Base-by-base conservation (phyloP, 2,797 vertebrate species). In the Catharus ustulatus region DNA sequence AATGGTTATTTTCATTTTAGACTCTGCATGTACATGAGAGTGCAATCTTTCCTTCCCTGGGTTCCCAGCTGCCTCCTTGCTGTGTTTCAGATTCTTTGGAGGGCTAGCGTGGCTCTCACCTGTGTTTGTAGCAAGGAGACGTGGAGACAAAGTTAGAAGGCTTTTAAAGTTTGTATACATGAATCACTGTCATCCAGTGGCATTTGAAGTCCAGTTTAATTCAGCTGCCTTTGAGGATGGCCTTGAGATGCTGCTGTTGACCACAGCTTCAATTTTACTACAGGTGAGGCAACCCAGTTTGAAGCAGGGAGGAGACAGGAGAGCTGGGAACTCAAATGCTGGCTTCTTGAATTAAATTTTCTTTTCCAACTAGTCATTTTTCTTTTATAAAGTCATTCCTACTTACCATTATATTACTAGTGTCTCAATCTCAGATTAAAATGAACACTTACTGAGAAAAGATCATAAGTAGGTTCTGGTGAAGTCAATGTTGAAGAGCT, bases 371-470 rank as follows among this genome's bases (percentile, higher is more conserved):
- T 22, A 23, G 26, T 26, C 3, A 12, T 34, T 80, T 51, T 32
- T 14, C 16, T 87, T 68, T 38, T 13, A 45, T 32, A 13, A 51
- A 80, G 22, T 62, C 13, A 54, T 77, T 45, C 42, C 27, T 30
- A 82, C 18, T 54, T 58, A 13, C 17, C 13, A 3, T 42, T 20
- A 21, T 36, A 26, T 71, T 20, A 84, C 7, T 38, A 73, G 32
- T 34, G 5, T 78, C 43, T 77, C 38, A 61, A 27, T 79, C 49
- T 71, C 43, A 55, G 86, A 75, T 58, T 4, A 91, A 61, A 85
- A 85, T 11, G 10, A 73, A 49, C 52, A 98, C 98, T 98, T 97
- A 98, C 98, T 8, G 69, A 72, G 78, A 97, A 95, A 5, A 96
- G 97, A n/a, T 97, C 86, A 0, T 88, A 87, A 58, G 88, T 19